A percentile compares a stretch with the other conserved stretches of the same genome.
Evolutionary conservation across 1,140 invertebrate genomes (phyloP).

Genomic region (Brachystomella parvula): DNA sequence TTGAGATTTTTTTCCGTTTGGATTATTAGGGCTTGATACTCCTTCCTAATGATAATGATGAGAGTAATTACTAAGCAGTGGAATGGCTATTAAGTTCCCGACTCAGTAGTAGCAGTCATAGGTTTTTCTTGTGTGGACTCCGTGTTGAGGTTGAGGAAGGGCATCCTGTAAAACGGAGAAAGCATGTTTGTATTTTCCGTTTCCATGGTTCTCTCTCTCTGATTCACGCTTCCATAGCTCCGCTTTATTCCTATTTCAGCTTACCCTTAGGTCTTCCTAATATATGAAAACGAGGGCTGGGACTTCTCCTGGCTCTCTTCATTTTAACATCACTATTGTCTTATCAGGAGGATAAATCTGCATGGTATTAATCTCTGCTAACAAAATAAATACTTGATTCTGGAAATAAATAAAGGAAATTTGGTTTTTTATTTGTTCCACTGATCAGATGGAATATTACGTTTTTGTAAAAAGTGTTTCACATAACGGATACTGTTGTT

Average conservation of each 20-base stretch:
- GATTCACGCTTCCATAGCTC: conserved; percentile 24
- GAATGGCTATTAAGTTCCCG: conserved; percentile 1
- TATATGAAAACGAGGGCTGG: not conserved
- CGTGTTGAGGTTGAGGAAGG: not conserved
- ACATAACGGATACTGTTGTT: no score
- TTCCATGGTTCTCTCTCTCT: conserved; percentile 15
- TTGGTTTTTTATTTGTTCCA: no score
- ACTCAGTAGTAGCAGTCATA: not conserved
- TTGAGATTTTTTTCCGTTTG: not conserved
- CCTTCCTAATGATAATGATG: conserved; percentile 8
- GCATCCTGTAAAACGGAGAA: no score
- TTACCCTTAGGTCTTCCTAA: not conserved
- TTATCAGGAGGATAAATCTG: no score
- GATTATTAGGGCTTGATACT: not conserved
- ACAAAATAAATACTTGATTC: no score
- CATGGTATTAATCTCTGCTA: no score
- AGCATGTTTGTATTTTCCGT: conserved; percentile 16
- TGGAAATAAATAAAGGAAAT: no score
- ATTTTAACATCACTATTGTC: no score
- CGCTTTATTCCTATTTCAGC: not conserved
- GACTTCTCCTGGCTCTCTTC: not conserved
- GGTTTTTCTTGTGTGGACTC: not conserved
- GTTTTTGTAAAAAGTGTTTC: no score
- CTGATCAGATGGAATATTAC: no score
- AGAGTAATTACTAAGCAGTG: not conserved